These are phyloP conservation scores for Ceyx melanurus DNA, from an alignment of 2,113 vertebrate genomes.

Conservation along the genomic window DNA sequence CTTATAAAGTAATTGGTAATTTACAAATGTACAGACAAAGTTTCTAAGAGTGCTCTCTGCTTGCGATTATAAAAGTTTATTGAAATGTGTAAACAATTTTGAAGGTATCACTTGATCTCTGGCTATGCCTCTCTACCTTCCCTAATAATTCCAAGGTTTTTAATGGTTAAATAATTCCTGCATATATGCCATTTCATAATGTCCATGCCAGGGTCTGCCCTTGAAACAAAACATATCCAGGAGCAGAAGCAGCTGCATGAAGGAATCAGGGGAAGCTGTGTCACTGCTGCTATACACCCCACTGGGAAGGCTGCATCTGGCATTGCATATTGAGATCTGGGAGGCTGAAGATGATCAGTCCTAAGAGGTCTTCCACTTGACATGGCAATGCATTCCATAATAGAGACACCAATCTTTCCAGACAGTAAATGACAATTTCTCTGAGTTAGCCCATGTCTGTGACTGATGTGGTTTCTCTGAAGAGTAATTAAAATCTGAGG, in stretches of 20 bases:
- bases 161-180: background rate
- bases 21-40: background rate
- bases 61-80: background rate
- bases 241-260: background rate
- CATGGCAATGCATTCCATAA: background rate
- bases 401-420: background rate
- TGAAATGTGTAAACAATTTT: background rate
- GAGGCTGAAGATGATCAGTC: background rate
- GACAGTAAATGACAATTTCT: background rate
- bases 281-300: background rate
- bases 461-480: background rate
- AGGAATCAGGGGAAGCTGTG: background rate
- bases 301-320: background rate
- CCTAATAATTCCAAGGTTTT: background rate
- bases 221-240: background rate
- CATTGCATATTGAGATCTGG: background rate
- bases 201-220: background rate
- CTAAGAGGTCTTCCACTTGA: background rate
- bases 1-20: background rate
- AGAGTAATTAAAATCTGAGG: background rate
- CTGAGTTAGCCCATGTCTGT: background rate
- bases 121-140: background rate
- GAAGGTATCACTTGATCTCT: background rate
- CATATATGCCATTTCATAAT: background rate
- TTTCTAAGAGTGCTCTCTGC: background rate